Evolutionary conservation across 2,113 vertebrate genomes (phyloP).

Genomic region (Gavia stellata): DNA sequence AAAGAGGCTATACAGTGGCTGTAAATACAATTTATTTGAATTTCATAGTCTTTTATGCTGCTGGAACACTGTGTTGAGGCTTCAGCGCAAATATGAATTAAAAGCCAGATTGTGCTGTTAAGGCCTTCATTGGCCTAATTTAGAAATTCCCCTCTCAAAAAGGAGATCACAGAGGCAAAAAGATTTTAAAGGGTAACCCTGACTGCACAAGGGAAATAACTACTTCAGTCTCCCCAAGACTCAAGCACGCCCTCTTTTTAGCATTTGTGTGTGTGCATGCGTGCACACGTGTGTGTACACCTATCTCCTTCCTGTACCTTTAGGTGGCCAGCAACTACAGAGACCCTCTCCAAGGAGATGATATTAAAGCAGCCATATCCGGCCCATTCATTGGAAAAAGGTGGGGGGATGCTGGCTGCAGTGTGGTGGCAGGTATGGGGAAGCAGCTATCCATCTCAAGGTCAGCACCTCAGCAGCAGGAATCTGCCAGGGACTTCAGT

Average conservation of each 20-base stretch:
- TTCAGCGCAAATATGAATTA: not conserved
- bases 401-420: not conserved
- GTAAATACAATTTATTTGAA: not conserved
- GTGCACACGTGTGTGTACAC: accelerated
- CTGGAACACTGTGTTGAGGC: not conserved
- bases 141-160: not conserved
- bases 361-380: not conserved
- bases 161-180: not conserved
- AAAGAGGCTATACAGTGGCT: not conserved
- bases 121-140: not conserved
- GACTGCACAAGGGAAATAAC: accelerated
- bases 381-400: accelerated
- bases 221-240: not conserved
- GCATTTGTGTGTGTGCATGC: accelerated
- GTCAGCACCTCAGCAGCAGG: not conserved
- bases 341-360: not conserved
- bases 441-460: not conserved
- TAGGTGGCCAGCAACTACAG: not conserved
- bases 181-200: not conserved
- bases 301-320: not conserved
- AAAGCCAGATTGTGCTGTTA: not conserved
- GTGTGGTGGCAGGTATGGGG: not conserved
- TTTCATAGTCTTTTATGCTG: not conserved
- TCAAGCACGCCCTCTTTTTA: not conserved
- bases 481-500: not conserved